These are phyloP conservation scores for Corythaixoides concolor DNA, from an alignment of 2,113 vertebrate species.

Conservation along the genomic window DNA sequence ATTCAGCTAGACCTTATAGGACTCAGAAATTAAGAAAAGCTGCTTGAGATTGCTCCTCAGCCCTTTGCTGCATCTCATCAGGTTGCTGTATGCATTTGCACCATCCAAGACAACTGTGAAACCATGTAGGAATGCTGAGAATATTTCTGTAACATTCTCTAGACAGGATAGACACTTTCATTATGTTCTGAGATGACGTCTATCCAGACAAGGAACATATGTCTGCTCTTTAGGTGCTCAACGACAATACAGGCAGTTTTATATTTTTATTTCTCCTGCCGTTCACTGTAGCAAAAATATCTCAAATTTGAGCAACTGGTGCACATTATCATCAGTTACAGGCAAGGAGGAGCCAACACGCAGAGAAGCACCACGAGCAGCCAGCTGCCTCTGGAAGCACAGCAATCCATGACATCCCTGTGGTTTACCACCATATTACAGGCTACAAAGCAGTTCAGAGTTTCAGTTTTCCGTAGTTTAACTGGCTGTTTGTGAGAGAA, in stretches of 20 bases:
- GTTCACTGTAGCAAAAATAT: neutral
- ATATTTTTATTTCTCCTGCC: accelerated
- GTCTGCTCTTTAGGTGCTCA: neutral
- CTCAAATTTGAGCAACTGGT: neutral
- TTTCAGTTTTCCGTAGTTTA: neutral
- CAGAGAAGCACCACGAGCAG: neutral
- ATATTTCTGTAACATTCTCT: neutral
- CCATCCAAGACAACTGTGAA: accelerated
- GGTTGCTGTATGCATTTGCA: neutral
- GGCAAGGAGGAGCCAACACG: neutral
- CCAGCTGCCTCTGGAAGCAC: neutral
- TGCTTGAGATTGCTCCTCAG: neutral
- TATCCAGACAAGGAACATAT: neutral
- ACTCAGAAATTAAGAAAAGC: neutral
- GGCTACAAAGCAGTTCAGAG: neutral
- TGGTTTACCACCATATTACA: accelerated
- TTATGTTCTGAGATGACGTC: neutral
- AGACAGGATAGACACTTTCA: neutral
- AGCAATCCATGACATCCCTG: accelerated
- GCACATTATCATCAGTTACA: accelerated
- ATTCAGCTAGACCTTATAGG: neutral
- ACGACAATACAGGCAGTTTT: neutral
- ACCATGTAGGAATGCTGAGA: neutral
- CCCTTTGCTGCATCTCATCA: neutral
- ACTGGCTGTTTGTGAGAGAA: neutral